Evolutionary conservation across 1,140 invertebrate species (phyloP).

Genomic region (Rhynchophorus ferrugineus): DNA sequence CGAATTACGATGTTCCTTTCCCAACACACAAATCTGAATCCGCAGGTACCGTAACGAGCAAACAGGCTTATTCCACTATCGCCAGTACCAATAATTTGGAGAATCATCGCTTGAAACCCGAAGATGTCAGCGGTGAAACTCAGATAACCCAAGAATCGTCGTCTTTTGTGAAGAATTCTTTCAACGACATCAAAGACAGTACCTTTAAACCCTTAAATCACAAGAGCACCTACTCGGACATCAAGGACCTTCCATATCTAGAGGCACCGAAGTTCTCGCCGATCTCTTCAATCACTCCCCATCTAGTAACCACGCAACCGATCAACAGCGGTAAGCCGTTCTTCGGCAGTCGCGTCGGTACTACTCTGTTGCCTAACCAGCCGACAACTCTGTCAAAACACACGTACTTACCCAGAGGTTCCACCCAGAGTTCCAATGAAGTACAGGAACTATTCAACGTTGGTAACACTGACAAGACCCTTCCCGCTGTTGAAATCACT

Average conservation of each 20-base stretch:
- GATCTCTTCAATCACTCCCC: constrained; percentile 36
- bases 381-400: constrained; percentile 15
- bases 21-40: background rate
- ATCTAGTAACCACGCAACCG: constrained; percentile 30
- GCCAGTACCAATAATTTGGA: background rate
- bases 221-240: constrained; percentile 34
- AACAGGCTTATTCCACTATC: background rate
- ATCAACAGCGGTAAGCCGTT: constrained; percentile 37
- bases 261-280: constrained; percentile 21
- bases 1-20: background rate
- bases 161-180: constrained; percentile 45
- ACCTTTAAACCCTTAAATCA: constrained; percentile 30
- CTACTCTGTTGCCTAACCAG: constrained; percentile 14
- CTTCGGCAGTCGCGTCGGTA: constrained; percentile 30
- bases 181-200: constrained; percentile 25
- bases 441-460: background rate
- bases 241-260: constrained; percentile 29
- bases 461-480: constrained; percentile 2
- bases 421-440: constrained; percentile 2
- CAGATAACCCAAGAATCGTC: constrained; percentile 68
- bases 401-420: constrained; percentile 17
- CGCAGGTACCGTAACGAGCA: no score
- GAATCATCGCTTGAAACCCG: no score
- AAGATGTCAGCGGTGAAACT: no score
- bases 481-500: background rate